Conservation (phyloP, 1,140 invertebrate species). For the Xylocopa sonorina region DNA sequence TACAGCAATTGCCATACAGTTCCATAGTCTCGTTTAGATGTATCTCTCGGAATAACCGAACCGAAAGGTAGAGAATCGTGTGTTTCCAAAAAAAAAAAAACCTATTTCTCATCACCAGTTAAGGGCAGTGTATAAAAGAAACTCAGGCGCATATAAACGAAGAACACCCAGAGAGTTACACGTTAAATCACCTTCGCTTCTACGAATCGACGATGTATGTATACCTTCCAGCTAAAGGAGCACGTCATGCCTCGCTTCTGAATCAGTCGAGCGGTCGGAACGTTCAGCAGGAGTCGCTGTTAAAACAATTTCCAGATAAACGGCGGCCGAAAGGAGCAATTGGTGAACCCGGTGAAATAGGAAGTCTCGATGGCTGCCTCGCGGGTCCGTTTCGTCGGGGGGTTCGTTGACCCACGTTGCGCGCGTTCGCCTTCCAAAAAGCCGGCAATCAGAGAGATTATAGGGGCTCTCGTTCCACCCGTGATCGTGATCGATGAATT, state of each 20-base stretch:
- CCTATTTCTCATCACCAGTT: too few species aligned
- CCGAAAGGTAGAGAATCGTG: not conserved
- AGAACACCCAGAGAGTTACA: not conserved
- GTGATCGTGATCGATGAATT: constrained; percentile 50
- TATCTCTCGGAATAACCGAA: too few species aligned
- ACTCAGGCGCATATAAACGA: not conserved
- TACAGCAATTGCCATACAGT: too few species aligned
- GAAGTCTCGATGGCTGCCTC: constrained; percentile 9
- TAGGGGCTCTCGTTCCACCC: constrained; percentile 16
- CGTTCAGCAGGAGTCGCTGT: not conserved
- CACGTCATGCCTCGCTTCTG: not conserved
- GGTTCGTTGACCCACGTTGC: constrained; percentile 39
- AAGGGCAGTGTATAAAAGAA: too few species aligned
- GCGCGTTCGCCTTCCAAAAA: constrained; percentile 25
- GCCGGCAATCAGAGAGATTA: constrained; percentile 53
- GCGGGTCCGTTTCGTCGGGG: not conserved
- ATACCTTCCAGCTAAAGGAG: too few species aligned
- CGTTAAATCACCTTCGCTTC: not conserved
- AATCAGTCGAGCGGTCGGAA: not conserved
- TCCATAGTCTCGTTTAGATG: too few species aligned
- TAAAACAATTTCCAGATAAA: constrained; percentile 22
- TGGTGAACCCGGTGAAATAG: not conserved
- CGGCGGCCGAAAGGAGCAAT: constrained; percentile 4
- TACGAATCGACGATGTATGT: too few species aligned
- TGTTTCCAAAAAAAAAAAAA: too few species aligned